Base-by-base conservation (phyloP, 2,113 vertebrate species). In the Phocoena sinus region DNA sequence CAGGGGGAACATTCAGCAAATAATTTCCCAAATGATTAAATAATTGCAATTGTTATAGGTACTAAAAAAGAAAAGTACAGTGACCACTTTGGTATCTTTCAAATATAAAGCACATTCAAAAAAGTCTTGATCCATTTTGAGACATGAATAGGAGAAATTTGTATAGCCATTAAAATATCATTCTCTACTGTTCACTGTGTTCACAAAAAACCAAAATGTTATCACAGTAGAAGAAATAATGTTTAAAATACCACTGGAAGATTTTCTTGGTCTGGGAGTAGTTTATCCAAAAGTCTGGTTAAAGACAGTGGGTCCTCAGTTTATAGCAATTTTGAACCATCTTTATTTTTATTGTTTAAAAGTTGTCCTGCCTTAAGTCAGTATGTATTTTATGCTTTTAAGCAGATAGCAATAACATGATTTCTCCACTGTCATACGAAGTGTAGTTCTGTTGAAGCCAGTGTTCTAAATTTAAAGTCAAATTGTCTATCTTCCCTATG, bases 281-380 rank as follows among this genome's bases (percentile, higher is more conserved):
- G 23, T 80, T 71, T 84, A 47, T 71, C 26, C 87, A 21, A 95
- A 80, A 88, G 33, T 17, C 50, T 89, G n/a, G 18, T 73, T 86
- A 33, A 89, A 41, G 31, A 62, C 20, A 79, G 38, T 53, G 21
- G 18, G 44, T 36, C 11, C 4, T 73, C 60, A 25, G 21, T 58
- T 77, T 92, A 76, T 65, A 73, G 25, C 18, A 79, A 31, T 53
- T 85, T 92, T 89, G 68, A 94, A 56, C 4, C n/a, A 79, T 62
- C 23, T 94, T 91, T 74, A 70, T 92, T 93, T 70, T 50, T 92
- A 60, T 82, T 89, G 13, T 65, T 90, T 81, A 86, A n/a, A 58
- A 70, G 21, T 89, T 81, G 14, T 33, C 71, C 60, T 71, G 17
- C 21, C 71, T 89, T 62, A 33, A 62, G 31, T 79, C 47, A 65